A percentile compares a stretch with the other conserved stretches of the same genome.
Conservation (phyloP, 2,888 invertebrate genomes). For the Metalampra italica region DNA sequence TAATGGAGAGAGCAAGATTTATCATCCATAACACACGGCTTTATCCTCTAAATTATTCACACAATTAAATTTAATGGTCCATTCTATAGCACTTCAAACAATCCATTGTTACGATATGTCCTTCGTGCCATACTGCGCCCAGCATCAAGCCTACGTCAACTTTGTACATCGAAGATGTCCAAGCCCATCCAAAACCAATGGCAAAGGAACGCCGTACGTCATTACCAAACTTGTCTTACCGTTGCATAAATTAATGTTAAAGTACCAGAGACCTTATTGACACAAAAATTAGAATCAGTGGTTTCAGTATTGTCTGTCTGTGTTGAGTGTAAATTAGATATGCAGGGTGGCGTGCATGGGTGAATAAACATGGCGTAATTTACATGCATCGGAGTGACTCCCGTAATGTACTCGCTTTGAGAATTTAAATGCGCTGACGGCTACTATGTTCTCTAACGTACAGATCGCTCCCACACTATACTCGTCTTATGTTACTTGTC, state of each 20-base stretch:
- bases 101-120: conserved; percentile 9
- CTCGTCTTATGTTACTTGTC: conserved; percentile 13
- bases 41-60: neutral
- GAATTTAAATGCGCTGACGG: conserved; percentile 66
- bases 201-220: conserved; percentile 58
- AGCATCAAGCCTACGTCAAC: conserved; percentile 27
- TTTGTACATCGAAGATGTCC: conserved; percentile 43
- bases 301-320: conserved; percentile 21
- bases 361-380: conserved; percentile 74
- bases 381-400: conserved; percentile 73
- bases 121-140: conserved; percentile 6
- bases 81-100: conserved; percentile 3
- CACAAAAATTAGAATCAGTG: conserved; percentile 26
- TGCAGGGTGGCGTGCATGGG: conserved; percentile 65
- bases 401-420: conserved; percentile 67
- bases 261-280: conserved; percentile 35
- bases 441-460: conserved; percentile 39
- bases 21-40: neutral
- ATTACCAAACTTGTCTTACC: conserved; percentile 48
- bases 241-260: conserved; percentile 25
- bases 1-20: too few relatives aligned
- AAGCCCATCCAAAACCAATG: conserved; percentile 61
- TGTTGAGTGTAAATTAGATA: conserved; percentile 46
- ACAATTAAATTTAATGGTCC: conserved; percentile 5
- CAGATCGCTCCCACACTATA: conserved; percentile 37